Conservation (phyloP, 2,113 vertebrate genomes). For the Rhinolophus ferrumequinum region DNA sequence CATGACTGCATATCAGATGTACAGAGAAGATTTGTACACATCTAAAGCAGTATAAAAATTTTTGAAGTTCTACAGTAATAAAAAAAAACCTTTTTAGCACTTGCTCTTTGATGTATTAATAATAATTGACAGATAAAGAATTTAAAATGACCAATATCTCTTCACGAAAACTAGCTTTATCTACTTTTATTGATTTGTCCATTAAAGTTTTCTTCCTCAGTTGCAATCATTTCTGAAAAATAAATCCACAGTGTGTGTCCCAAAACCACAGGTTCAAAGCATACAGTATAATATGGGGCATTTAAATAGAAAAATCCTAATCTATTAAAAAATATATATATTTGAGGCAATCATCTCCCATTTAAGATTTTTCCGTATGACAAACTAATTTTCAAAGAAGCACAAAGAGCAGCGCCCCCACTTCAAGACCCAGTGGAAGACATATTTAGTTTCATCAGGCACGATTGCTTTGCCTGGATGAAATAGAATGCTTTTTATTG, state of each 20-base stretch:
- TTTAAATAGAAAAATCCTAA: background rate
- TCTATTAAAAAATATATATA: background rate
- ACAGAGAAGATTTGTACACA: background rate
- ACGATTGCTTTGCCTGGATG: background rate
- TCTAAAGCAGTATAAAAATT: background rate
- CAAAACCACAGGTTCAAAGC: constrained; percentile 48
- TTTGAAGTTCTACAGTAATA: background rate
- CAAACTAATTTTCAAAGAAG: background rate
- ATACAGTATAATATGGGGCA: background rate
- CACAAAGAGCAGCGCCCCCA: background rate
- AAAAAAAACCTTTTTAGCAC: background rate
- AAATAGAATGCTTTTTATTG: background rate
- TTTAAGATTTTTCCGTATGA: background rate
- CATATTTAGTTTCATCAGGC: background rate
- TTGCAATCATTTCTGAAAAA: constrained; percentile 39
- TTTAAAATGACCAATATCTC: background rate
- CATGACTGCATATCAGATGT: background rate
- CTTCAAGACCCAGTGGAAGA: background rate
- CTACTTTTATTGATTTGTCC: background rate
- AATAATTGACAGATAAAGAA: background rate
- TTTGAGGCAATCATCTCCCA: background rate
- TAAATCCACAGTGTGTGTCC: background rate
- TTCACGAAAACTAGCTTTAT: constrained; percentile 49
- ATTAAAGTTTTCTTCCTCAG: constrained; percentile 22
- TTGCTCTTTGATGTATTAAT: background rate